phyloP scores from a whole-genome alignment of 2,113 vertebrate genomes.

The Cheilinus undulatus region DNA sequence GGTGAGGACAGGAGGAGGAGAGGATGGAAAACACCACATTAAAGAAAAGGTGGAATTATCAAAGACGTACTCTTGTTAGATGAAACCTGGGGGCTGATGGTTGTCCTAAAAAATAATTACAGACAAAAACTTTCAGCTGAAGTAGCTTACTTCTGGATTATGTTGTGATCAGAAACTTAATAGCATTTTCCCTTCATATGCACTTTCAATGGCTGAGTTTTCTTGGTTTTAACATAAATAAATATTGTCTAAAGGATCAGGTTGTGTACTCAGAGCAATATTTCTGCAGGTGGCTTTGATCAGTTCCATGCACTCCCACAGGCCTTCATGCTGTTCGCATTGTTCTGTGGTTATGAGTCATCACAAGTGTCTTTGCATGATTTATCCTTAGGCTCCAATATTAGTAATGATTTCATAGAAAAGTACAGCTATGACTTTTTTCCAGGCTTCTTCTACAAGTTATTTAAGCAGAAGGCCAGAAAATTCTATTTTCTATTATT shows the following conservation, averaged over 20 bases:
- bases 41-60: constrained; percentile 23
- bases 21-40: constrained; percentile 40
- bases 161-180: constrained; percentile 2
- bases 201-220: neutral
- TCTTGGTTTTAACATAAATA: neutral
- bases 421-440: neutral
- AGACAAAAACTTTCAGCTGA: neutral
- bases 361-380: constrained; percentile 1
- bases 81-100: constrained; percentile 4
- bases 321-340: constrained; percentile 21
- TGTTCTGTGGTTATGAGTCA: constrained; percentile 36
- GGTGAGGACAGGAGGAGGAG: constrained; percentile 44
- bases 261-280: constrained; percentile 44
- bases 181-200: neutral
- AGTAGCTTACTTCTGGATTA: neutral
- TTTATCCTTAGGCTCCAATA: constrained; percentile 12
- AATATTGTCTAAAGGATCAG: constrained; percentile 13
- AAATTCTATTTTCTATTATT: neutral
- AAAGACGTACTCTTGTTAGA: constrained; percentile 23
- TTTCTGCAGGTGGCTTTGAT: constrained; percentile 38
- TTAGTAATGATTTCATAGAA: neutral
- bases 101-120: constrained; percentile 3
- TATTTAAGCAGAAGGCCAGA: neutral
- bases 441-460: neutral
- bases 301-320: constrained; percentile 33